Evolutionary conservation across 2,113 vertebrate genomes (phyloP), one percentile per base, ranked within the genome.

Genomic region (Sapayoa aenigma): DNA sequence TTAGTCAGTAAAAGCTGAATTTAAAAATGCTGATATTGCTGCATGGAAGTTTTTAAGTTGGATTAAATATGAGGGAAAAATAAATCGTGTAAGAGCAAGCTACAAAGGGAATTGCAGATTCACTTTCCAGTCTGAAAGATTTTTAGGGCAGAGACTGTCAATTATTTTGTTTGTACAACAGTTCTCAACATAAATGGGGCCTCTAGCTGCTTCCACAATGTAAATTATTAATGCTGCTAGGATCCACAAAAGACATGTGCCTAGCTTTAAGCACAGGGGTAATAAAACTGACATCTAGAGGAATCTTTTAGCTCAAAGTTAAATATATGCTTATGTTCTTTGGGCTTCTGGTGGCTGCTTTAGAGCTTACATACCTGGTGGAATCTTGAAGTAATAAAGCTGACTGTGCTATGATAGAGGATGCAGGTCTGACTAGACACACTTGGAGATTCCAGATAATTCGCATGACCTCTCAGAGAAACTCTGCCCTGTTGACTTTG

Each of bases 141-240:
- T 93, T 95, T 96, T 94, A 94, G 85, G 90, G 90, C 93, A 97
- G 79, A 27, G 65, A 78, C 85, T 96, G 94, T 97, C 95, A 94
- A 88, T 96, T 95, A 93, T 89, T 96, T 96, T 96, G 90, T 95
- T 95, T 93, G 90, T 90, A 88, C 72, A 95, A 90, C 75, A 90
- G 5, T 86, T 86, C 60, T 90, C 44, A 87, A 33, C 92, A 94
- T 93, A 92, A 96, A 91, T 93, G 92, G 90, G 49, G 68, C 90
- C 68, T 92, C 94, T 90, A 78, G 85, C 85, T 93, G 79, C 93
- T 94, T 92, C 80, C 56, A 72, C 76, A 65, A 7, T 2, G 11
- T 95, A 89, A 97, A 96, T 95, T 94, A 96, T 94, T 92, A 93
- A 95, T 95, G 94, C 35, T 86, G 69, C 72, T 90, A 84, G 66